phyloP scores from a whole-genome alignment of 2,113 vertebrate genomes.

The Oreotragus oreotragus region DNA sequence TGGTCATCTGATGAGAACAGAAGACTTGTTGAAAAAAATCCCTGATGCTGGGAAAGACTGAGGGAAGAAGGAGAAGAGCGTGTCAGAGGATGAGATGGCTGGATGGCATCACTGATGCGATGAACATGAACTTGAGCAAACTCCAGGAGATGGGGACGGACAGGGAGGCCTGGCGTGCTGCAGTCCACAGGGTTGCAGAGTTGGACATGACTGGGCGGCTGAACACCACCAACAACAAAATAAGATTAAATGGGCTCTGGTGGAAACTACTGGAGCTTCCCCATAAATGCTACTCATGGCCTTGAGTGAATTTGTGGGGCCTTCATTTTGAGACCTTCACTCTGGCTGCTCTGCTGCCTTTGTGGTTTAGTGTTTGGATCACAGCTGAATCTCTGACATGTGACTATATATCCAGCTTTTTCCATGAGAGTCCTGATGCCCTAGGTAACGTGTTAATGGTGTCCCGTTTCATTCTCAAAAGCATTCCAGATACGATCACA shows the following conservation, averaged over 20 bases:
- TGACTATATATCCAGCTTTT: background rate
- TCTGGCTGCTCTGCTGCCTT: background rate
- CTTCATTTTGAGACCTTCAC: background rate
- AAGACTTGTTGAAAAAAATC: background rate
- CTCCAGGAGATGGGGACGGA: background rate
- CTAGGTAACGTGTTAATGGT: background rate
- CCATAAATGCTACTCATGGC: background rate
- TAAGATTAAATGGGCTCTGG: background rate
- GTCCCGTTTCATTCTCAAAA: background rate
- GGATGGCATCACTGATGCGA: background rate
- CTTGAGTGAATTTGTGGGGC: background rate
- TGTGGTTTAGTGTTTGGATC: background rate
- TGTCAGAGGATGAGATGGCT: background rate
- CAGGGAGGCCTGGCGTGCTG: background rate
- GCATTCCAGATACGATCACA: background rate
- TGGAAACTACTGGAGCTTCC: background rate
- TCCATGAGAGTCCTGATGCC: background rate
- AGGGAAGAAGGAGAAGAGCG: background rate
- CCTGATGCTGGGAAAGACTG: background rate
- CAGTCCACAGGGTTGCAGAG: background rate
- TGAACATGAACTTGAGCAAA: background rate
- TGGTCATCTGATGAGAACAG: background rate
- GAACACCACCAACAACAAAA: background rate
- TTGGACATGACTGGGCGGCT: fast-evolving
- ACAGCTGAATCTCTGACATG: background rate